Percentiles rank a stretch among this genome's conserved stretches.
phyloP scores from a whole-genome alignment of 2,113 vertebrate species.

The Crotalus viridis region DNA sequence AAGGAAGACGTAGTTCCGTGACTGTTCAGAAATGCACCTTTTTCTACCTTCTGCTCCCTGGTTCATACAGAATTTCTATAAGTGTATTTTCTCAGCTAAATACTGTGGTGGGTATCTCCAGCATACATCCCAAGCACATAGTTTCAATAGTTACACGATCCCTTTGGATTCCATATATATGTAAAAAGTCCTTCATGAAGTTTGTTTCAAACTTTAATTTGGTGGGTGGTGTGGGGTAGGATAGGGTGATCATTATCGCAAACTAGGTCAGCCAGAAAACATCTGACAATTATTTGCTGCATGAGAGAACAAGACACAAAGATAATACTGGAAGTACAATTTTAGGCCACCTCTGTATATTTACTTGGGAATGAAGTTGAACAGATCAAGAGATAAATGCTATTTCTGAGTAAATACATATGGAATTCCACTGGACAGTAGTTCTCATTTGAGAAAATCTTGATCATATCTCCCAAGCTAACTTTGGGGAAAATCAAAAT shows the following conservation, averaged over 20 bases:
- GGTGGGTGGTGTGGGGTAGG: neutral
- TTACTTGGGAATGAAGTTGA: neutral
- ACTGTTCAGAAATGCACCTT: neutral
- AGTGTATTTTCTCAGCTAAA: slow-evolving; percentile 19
- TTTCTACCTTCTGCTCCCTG: neutral
- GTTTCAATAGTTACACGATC: neutral
- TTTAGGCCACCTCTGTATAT: neutral
- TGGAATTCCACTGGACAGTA: neutral
- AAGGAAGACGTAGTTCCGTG: neutral
- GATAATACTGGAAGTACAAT: slow-evolving; percentile 17
- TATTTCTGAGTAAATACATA: neutral
- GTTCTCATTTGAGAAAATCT: neutral
- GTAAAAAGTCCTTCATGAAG: neutral
- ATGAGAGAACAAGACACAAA: neutral
- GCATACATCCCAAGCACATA: neutral
- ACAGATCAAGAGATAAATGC: neutral
- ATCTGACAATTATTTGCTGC: neutral
- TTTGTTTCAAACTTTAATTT: neutral
- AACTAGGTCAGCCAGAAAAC: slow-evolving; percentile 19
- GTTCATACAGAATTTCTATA: slow-evolving; percentile 4
- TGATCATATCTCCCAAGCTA: neutral
- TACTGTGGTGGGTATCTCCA: neutral
- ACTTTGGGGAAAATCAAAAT: neutral
- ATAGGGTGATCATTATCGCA: slow-evolving; percentile 22
- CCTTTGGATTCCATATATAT: neutral